A percentile compares a stretch with the other conserved stretches of the same genome.
Evolutionary conservation across 35 echinoderm and acorn worm genomes (phyloP).

Genomic region (Apostichopus japonicus): DNA sequence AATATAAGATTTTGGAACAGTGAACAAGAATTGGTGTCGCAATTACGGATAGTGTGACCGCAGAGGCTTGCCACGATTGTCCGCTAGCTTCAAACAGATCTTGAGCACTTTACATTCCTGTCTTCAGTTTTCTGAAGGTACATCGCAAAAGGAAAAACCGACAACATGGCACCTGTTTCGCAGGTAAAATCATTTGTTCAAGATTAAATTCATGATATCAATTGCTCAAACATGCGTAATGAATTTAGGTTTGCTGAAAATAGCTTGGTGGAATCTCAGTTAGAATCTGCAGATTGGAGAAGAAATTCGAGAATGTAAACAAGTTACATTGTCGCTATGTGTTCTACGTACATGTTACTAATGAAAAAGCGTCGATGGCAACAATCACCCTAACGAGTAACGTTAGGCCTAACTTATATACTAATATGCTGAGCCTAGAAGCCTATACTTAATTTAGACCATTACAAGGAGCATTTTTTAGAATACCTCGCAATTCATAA

Average conservation of each 20-base stretch:
- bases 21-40: too few relatives aligned
- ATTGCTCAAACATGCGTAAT: neutral
- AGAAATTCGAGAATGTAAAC: too few relatives aligned
- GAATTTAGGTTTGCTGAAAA: neutral
- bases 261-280: neutral
- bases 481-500: too few relatives aligned
- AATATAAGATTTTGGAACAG: too few relatives aligned
- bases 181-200: neutral
- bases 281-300: neutral
- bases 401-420: neutral
- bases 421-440: neutral
- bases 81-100: neutral
- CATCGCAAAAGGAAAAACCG: neutral
- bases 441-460: neutral
- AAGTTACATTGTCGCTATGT: neutral
- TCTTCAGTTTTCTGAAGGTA: too few relatives aligned
- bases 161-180: neutral
- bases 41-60: too few relatives aligned
- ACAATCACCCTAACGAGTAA: neutral
- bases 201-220: neutral
- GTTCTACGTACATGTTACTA: neutral
- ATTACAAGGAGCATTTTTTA: neutral
- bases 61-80: neutral
- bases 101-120: neutral
- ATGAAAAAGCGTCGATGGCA: conserved; percentile 14